phyloP scores from a whole-genome alignment of 2,797 vertebrate species.

The Malurus splendens region DNA sequence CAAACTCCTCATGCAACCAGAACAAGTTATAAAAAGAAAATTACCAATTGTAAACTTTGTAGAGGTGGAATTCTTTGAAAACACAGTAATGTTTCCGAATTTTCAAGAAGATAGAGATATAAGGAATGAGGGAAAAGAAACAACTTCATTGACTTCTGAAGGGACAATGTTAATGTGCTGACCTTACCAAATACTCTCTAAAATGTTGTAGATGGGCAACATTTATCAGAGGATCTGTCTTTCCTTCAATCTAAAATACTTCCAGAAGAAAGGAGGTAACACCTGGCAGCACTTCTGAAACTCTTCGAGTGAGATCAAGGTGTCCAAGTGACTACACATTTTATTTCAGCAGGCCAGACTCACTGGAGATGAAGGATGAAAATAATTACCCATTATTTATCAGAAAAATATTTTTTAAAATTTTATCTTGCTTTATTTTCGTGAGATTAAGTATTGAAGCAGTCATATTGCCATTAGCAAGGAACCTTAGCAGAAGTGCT shows the following conservation, averaged over 20 bases:
- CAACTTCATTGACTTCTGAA: background rate
- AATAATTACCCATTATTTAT: background rate
- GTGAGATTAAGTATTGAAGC: background rate
- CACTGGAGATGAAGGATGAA: background rate
- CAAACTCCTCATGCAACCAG: background rate
- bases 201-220: background rate
- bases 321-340: background rate
- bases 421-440: background rate
- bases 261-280: background rate
- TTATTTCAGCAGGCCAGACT: background rate
- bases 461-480: background rate
- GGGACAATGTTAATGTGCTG: background rate
- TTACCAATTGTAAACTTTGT: background rate
- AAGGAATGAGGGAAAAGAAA: background rate
- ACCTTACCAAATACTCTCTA: background rate
- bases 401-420: background rate
- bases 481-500: background rate
- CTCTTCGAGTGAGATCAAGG: background rate
- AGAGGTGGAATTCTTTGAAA: background rate
- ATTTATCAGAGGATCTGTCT: background rate
- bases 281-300: background rate
- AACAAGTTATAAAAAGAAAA: background rate
- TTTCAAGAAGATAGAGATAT: background rate
- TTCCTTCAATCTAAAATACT: background rate
- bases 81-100: background rate